phyloP scores from a whole-genome alignment of 2,888 invertebrate genomes.

The Strigamia crassipes region DNA sequence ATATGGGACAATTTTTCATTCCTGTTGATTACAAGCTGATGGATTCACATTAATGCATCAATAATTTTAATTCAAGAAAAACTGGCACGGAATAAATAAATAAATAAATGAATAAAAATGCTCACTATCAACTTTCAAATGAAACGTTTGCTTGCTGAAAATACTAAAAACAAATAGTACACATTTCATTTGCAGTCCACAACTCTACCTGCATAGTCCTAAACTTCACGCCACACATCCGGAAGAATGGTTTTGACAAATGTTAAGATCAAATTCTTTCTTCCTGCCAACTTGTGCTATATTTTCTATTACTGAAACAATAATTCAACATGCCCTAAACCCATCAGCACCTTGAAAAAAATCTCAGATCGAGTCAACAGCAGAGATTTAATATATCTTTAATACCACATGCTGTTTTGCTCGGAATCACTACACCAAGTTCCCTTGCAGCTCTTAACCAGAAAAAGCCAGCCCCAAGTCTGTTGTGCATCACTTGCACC shows the following conservation, averaged over 20 bases:
- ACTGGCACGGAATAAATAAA: no score
- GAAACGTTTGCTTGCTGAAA: background rate
- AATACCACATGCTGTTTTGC: conserved; percentile 2
- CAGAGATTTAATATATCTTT: conserved; percentile 21
- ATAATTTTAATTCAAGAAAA: no score
- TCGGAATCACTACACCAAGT: background rate
- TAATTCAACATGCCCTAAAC: background rate
- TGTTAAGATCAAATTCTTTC: background rate
- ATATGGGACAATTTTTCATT: no score
- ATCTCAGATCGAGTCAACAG: conserved; percentile 13
- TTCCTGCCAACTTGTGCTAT: background rate
- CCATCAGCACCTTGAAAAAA: background rate
- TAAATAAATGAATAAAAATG: no score
- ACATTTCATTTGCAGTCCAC: background rate
- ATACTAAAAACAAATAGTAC: background rate
- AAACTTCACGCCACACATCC: no score
- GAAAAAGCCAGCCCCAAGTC: no score
- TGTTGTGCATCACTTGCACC: conserved; percentile 5
- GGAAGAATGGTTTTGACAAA: background rate
- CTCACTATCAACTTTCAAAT: conserved; percentile 5
- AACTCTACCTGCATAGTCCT: no score
- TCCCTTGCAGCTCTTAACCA: background rate
- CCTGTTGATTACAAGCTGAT: no score
- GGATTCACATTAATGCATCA: no score
- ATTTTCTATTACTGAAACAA: background rate